These are phyloP conservation scores for Macquaria ambigua DNA, from an alignment of 2,113 vertebrate genomes.

Conservation along the genomic window DNA sequence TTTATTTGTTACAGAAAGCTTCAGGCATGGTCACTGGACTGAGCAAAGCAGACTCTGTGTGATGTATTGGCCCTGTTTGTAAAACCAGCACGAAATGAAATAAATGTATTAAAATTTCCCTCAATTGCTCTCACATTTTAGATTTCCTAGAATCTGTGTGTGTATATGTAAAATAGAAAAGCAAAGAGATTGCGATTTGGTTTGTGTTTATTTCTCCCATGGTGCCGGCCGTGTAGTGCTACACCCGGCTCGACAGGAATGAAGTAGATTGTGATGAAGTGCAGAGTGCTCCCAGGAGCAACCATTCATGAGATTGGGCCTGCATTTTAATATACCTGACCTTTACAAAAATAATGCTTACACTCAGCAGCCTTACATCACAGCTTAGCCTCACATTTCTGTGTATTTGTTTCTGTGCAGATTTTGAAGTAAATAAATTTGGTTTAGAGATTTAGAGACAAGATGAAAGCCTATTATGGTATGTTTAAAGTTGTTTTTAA, in stretches of 20 bases:
- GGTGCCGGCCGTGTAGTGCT: background rate
- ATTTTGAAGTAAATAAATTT: background rate
- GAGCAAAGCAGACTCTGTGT: background rate
- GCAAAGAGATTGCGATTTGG: background rate
- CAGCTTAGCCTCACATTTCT: background rate
- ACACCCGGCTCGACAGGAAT: background rate
- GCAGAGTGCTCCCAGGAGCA: conserved; percentile 33
- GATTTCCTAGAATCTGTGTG: background rate
- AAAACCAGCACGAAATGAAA: background rate
- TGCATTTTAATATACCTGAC: conserved; percentile 50
- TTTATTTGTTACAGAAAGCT: background rate
- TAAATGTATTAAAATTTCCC: background rate
- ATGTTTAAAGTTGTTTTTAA: background rate
- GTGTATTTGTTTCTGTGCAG: background rate
- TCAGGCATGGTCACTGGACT: background rate
- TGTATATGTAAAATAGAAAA: conserved; percentile 5
- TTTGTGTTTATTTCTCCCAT: conserved; percentile 14
- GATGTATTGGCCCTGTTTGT: conserved; percentile 7
- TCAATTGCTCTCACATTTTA: background rate
- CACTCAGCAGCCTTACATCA: conserved; percentile 36
- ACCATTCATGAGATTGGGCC: conserved; percentile 45
- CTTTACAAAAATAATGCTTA: conserved; percentile 48
- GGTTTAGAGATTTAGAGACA: background rate
- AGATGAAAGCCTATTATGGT: background rate
- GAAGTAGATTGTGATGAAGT: conserved; percentile 48